phyloP scores from a whole-genome alignment of 2,888 invertebrate genomes.

The Pterostichus madidus region DNA sequence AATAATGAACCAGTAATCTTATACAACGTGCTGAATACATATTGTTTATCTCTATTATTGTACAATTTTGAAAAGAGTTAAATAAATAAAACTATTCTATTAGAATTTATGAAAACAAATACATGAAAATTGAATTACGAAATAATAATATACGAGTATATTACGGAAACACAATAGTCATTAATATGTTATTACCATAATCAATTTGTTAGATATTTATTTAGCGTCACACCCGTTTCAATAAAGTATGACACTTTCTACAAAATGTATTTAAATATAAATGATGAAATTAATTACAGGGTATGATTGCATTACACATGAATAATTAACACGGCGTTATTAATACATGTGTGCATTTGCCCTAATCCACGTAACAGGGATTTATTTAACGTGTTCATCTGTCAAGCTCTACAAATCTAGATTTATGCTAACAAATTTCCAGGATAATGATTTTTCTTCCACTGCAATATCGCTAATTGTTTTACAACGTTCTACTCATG shows the following conservation, averaged over 20 bases:
- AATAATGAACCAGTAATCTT: not conserved
- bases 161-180: constrained; percentile 9
- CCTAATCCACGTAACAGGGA: constrained; percentile 47
- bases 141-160: not conserved
- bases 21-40: not conserved
- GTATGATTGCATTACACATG: constrained; percentile 55
- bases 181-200: constrained; percentile 28
- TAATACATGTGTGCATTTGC: constrained; percentile 43
- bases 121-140: constrained; percentile 37
- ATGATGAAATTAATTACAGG: constrained; percentile 52
- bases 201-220: constrained; percentile 20
- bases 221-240: not conserved
- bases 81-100: not conserved
- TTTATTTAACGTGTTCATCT: constrained; percentile 61
- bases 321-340: constrained; percentile 54
- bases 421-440: constrained; percentile 54
- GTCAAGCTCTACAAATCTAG: constrained; percentile 45
- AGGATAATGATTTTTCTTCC: constrained; percentile 37
- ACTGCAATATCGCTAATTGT: constrained; percentile 20
- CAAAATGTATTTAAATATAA: constrained; percentile 10
- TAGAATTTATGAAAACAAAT: not conserved
- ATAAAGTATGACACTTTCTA: constrained; percentile 9
- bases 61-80: not conserved
- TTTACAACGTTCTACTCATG: not conserved
- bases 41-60: not conserved